Conservation (phyloP, 2,888 invertebrate genomes). For the Yponomeuta plumbellus region DNA sequence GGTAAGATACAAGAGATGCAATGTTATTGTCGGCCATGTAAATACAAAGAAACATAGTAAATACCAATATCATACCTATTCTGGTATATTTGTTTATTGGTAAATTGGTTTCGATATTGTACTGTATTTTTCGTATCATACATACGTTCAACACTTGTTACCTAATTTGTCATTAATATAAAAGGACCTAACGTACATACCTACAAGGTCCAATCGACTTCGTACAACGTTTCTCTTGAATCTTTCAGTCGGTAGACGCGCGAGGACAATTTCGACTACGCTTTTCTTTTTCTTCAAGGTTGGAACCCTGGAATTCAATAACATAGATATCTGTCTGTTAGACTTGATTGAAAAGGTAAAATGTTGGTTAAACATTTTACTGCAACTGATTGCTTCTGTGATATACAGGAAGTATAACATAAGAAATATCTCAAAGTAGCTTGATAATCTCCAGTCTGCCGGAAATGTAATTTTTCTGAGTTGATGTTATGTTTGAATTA, state of each 20-base stretch:
- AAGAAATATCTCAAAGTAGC: too few relatives aligned
- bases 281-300: constrained; percentile 57
- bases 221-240: constrained; percentile 80
- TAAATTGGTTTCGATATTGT: too few relatives aligned
- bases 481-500: too few relatives aligned
- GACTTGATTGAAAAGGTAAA: too few relatives aligned
- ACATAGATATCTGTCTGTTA: neutral
- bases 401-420: too few relatives aligned
- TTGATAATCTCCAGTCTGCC: too few relatives aligned
- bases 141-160: neutral
- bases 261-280: constrained; percentile 69
- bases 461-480: too few relatives aligned
- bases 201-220: constrained; percentile 80
- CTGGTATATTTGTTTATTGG: neutral
- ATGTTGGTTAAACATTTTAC: too few relatives aligned
- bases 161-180: neutral
- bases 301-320: constrained; percentile 31
- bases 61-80: too few relatives aligned
- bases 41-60: too few relatives aligned
- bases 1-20: neutral
- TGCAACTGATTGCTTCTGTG: too few relatives aligned
- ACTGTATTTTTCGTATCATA: too few relatives aligned
- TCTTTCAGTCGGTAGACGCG: constrained; percentile 77
- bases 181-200: constrained; percentile 41
- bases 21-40: neutral